Conservation (phyloP, 1,140 invertebrate species). For the Dinoponera quadriceps region DNA sequence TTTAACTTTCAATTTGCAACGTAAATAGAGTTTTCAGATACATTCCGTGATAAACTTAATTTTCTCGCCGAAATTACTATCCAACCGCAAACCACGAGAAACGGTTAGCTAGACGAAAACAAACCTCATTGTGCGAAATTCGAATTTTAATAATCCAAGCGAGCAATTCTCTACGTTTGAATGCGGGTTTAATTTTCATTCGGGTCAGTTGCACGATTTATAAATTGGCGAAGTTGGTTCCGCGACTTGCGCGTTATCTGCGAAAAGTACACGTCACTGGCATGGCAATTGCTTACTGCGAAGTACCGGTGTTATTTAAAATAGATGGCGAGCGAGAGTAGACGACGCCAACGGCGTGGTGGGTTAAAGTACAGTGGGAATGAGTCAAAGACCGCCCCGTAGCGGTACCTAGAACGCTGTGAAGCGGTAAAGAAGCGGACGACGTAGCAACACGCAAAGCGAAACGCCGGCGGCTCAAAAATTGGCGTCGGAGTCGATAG, state of each 20-base stretch:
- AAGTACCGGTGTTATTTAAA: slow-evolving; percentile 18
- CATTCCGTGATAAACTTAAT: slow-evolving; percentile 25
- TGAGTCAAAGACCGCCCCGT: slow-evolving; percentile 28
- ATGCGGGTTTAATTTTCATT: neutral
- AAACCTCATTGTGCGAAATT: neutral
- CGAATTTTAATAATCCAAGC: no score
- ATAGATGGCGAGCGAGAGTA: neutral
- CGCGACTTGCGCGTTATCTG: neutral
- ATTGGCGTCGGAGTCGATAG: slow-evolving; percentile 68
- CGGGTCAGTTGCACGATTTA: no score
- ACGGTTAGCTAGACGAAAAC: neutral
- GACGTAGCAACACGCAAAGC: slow-evolving; percentile 57
- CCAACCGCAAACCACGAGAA: no score
- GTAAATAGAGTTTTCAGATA: slow-evolving; percentile 40
- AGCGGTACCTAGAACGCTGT: slow-evolving; percentile 10
- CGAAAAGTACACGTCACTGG: neutral
- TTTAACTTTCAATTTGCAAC: slow-evolving; percentile 67
- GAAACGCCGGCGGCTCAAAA: slow-evolving; percentile 66
- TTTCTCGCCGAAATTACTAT: neutral
- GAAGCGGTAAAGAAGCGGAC: slow-evolving; percentile 42
- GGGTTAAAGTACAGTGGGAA: neutral
- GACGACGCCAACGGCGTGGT: slow-evolving; percentile 18
- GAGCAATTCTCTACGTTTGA: neutral
- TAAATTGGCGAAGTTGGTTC: neutral
- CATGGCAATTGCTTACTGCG: neutral